These are phyloP conservation scores for Bombus sylvicola DNA, from an alignment of 1,140 invertebrate genomes.

Conservation along the genomic window DNA sequence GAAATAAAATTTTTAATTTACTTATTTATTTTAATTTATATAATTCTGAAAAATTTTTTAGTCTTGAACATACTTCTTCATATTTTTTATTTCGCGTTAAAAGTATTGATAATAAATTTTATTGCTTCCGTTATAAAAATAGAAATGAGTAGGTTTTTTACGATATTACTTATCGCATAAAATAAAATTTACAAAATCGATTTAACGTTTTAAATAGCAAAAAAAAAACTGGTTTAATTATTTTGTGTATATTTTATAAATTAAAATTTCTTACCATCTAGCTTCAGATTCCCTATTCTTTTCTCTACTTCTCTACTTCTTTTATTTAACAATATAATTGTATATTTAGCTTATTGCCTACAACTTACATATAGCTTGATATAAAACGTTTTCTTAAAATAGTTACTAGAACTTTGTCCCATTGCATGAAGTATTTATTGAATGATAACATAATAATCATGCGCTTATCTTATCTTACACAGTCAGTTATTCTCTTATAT, in stretches of 20 bases:
- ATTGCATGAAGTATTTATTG: neutral
- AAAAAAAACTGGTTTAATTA: neutral
- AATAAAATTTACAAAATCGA: neutral
- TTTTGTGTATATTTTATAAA: neutral
- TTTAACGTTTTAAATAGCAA: neutral
- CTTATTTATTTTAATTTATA: no score
- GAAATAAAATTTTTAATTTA: neutral
- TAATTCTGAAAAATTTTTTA: no score
- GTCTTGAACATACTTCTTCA: no score
- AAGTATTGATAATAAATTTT: neutral
- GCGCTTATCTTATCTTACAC: slow-evolving; percentile 41
- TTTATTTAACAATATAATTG: neutral
- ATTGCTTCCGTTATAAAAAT: neutral
- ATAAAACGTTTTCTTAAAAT: neutral
- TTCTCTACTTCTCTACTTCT: neutral
- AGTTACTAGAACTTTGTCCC: neutral
- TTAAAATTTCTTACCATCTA: neutral
- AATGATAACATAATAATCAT: slow-evolving; percentile 25
- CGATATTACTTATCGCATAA: neutral
- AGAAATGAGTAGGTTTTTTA: neutral
- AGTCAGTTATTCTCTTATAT: slow-evolving; percentile 53
- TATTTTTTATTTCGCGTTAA: no score
- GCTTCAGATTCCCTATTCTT: neutral
- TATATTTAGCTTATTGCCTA: neutral
- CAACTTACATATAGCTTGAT: neutral